Percentiles rank a stretch among this genome's conserved stretches.
Evolutionary conservation across 2,113 vertebrate genomes (phyloP).

Genomic region (Pelvicachromis taeniatus): DNA sequence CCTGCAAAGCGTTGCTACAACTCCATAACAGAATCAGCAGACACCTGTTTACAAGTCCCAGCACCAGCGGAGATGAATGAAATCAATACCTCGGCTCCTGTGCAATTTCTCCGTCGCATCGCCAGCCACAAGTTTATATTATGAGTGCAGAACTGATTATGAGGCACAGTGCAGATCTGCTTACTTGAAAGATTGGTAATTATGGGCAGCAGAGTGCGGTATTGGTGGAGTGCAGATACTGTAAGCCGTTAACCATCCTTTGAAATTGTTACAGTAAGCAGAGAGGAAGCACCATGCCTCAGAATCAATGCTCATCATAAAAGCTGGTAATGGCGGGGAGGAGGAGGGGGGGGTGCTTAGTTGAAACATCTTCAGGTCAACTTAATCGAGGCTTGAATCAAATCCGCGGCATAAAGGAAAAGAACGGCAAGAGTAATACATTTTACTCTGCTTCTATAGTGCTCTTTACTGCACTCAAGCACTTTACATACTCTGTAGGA

Average conservation of each 20-base stretch:
- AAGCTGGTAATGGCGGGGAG: constrained; percentile 21
- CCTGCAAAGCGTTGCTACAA: constrained; percentile 25
- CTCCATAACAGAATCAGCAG: constrained; percentile 16
- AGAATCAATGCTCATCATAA: constrained; percentile 33
- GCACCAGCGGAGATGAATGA: constrained; percentile 27
- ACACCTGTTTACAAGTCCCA: constrained; percentile 55
- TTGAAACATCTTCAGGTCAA: not conserved
- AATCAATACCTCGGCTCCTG: constrained; percentile 48
- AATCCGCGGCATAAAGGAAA: not conserved
- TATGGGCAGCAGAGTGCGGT: constrained; percentile 15
- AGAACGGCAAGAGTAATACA: not conserved
- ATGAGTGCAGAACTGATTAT: constrained; percentile 11
- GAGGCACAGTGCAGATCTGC: constrained; percentile 31
- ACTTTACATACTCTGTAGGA: not conserved
- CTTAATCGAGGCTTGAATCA: not conserved
- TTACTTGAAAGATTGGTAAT: constrained; percentile 36
- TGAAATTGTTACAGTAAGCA: constrained; percentile 39
- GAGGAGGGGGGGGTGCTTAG: too few species aligned
- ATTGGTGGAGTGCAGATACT: constrained; percentile 24
- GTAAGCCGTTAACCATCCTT: constrained; percentile 4
- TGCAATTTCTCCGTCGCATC: not conserved
- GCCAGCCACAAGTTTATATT: constrained; percentile 16
- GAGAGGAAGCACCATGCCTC: constrained; percentile 4
- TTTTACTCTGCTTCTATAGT: not conserved
- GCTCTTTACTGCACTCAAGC: not conserved